A percentile compares a stretch with the other conserved stretches of the same genome.
Evolutionary conservation across 2,888 invertebrate genomes (phyloP).

Genomic region (Lysandra coridon): DNA sequence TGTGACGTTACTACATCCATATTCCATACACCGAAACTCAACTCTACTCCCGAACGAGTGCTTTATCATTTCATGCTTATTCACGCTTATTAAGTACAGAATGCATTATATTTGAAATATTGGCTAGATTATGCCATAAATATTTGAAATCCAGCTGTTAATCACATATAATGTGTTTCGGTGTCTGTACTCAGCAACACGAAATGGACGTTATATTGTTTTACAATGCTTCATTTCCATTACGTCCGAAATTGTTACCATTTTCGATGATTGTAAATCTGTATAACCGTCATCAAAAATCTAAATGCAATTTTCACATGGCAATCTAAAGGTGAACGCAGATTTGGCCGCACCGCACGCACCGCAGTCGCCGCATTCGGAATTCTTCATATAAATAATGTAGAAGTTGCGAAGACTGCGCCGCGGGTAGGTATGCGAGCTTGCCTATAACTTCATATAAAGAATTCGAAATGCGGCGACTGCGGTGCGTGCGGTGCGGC

Average conservation of each 20-base stretch:
- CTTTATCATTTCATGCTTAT: not conserved
- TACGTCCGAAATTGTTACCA: not conserved
- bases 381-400: no score
- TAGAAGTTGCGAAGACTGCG: no score
- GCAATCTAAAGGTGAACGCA: no score
- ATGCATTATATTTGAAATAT: conserved; percentile 27
- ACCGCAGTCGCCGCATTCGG: no score
- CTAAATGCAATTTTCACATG: no score
- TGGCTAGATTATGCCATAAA: conserved; percentile 29
- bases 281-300: no score
- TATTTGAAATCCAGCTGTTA: conserved; percentile 24
- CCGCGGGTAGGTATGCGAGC: no score
- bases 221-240: not conserved
- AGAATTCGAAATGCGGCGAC: no score
- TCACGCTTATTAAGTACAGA: conserved; percentile 12
- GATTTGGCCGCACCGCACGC: no score
- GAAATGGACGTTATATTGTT: conserved; percentile 15
- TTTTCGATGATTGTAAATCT: not conserved
- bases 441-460: no score
- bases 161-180: conserved; percentile 25
- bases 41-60: not conserved
- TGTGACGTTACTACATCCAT: not conserved
- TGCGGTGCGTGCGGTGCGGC: no score
- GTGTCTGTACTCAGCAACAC: not conserved
- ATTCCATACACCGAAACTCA: not conserved